Evolutionary conservation across 2,888 invertebrate genomes (phyloP), one percentile per base, ranked within the genome.

Genomic region (Caenorhabditis japonica): DNA sequence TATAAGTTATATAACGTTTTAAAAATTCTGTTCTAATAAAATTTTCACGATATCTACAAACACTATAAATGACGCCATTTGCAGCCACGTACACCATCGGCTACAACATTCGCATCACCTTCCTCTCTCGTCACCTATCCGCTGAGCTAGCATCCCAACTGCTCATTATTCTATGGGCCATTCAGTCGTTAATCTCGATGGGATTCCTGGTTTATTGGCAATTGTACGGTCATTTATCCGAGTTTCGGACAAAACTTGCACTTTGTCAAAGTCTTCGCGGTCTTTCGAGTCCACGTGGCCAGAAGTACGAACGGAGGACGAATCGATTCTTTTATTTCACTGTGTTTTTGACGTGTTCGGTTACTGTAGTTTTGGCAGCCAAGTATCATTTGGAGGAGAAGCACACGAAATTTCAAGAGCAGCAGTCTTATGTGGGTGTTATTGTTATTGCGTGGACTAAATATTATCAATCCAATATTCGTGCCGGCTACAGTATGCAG

Each of bases 141-240:
- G 66, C 69, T 3, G 79, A 79, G 36, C 49, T 76, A 12, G 68
- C 79, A 1, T 44, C 74, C 17, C 75, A 79, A 46, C 61, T 79
- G 8, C 47, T 75, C 0, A 68, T 73, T 17, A 66, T 79, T 30
- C 41, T 75, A n/a, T 79, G 79, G 79, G 72, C 72, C 1, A 58
- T 72, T 10, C 79, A 79, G 44, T 72, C 76, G 3, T 61, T 79
- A 1, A 75, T 76, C 13, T 75, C 79, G 4, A 59, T 76, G 56
- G 66, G 53, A 15, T 76, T 79, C 33, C 55, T 79, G 1, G 55
- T 76, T 19, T 76, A 79, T 39, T 79, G 79, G 79, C 79, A 79
- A 43, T 17, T 76, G 1, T 73, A 75, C 52, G 79, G 76, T 5
- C 75, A 76, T 38, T 59, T 79, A 17, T 34, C 41, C 13, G 64